Evolutionary conservation across 2,888 invertebrate genomes (phyloP), one percentile per base, ranked within the genome.

Genomic region (Microplitis deprimator): DNA sequence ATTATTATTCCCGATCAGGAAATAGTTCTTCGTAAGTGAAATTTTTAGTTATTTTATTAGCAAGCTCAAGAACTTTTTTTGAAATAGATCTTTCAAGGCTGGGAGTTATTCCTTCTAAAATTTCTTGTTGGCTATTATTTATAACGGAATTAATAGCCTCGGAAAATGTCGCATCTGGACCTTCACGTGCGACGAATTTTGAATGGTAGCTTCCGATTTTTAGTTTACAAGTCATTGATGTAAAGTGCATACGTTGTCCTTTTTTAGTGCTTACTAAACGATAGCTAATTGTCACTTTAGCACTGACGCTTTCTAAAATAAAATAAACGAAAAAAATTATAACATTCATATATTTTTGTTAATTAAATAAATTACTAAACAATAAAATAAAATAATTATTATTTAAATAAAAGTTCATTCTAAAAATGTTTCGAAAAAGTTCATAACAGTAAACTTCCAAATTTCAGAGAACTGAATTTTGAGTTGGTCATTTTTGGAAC

Each of bases 11-110:
- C 0, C 81, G 82, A 70, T 89, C 85, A 38, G 90, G 88, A 64
- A 90, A 86, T 1, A 90, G 81, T 75, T 90, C 89, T 0, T 89
- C 87, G 73, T 81, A 88, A 1, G 86, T 83, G 69, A 89, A 88
- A 62, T 84, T 83, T 76, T 85, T 85, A 76, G 84, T 82, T 10
- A 91, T 84, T 60, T 83, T 83, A 78, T 90, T 90, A 3, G 85
- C 59, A n/a, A 87, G 50, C 0, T 80, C 67, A 7, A 90, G 81
- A 17, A 88, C 76, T 69, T 80, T 82, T 40, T 85, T 78, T 1
- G 88, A 85, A n/a, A 90, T 83, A 0, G 84, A 82, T 68, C 81
- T 85, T 74, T 90, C 90, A 0, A 91, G 60, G 5, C 85, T 84
- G 0, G 90, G 90, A 20, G 77, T 86, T 8, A 88, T 83, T 5